A percentile compares a stretch with the other conserved stretches of the same genome.
phyloP scores from a whole-genome alignment of 2,888 invertebrate species.

The Miltochrista miniata region DNA sequence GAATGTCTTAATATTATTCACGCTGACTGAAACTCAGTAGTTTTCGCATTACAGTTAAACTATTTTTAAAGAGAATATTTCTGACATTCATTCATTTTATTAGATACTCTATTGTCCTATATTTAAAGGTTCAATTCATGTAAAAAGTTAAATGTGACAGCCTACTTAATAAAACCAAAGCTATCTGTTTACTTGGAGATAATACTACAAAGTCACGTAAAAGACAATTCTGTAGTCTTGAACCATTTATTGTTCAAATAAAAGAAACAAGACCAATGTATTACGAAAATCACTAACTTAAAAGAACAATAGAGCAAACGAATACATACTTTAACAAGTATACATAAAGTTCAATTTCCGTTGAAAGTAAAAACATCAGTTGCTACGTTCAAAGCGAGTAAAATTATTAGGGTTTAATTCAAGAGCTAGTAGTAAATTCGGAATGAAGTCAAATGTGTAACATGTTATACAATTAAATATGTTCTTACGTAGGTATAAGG shows the following conservation, averaged over 20 bases:
- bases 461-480: slow-evolving; percentile 58
- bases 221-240: slow-evolving; percentile 63
- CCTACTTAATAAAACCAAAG: slow-evolving; percentile 63
- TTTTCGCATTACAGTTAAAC: too few species aligned
- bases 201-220: slow-evolving; percentile 60
- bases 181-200: slow-evolving; percentile 56
- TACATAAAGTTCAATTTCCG: slow-evolving; percentile 38
- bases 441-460: slow-evolving; percentile 62
- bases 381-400: slow-evolving; percentile 34
- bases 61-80: too few species aligned
- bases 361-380: slow-evolving; percentile 12
- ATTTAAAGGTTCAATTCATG: slow-evolving; percentile 48
- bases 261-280: slow-evolving; percentile 61
- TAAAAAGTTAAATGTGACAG: slow-evolving; percentile 50
- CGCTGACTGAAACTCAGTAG: too few species aligned
- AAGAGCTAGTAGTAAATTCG: slow-evolving; percentile 65
- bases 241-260: slow-evolving; percentile 76
- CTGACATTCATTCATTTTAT: slow-evolving; percentile 45
- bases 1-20: too few species aligned
- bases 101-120: slow-evolving; percentile 37
- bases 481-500: slow-evolving; percentile 39
- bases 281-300: slow-evolving; percentile 40
- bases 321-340: slow-evolving; percentile 28
- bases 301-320: slow-evolving; percentile 16
- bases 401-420: slow-evolving; percentile 69